Evolutionary conservation across 2,113 vertebrate species (phyloP).

Genomic region (Tragulus kanchil): DNA sequence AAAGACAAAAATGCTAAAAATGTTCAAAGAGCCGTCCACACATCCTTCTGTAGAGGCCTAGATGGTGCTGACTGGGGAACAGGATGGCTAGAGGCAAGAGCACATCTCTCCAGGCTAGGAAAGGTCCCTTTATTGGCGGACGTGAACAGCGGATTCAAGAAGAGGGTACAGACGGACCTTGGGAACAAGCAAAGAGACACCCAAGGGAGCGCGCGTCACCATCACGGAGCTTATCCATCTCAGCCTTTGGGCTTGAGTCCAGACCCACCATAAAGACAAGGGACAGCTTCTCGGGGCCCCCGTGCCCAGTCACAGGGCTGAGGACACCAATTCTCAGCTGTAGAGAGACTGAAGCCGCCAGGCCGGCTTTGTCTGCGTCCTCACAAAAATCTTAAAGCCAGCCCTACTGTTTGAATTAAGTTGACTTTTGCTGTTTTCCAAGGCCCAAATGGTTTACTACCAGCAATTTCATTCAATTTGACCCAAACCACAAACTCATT

Average conservation of each 20-base stretch:
- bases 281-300: not conserved
- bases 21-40: not conserved
- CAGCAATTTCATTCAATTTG: not conserved
- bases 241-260: not conserved
- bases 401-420: not conserved
- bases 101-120: not conserved
- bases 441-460: not conserved
- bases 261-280: rapidly evolving
- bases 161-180: rapidly evolving
- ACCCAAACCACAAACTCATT: not conserved
- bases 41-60: not conserved
- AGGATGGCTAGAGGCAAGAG: not conserved
- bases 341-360: not conserved
- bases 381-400: not conserved
- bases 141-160: not conserved
- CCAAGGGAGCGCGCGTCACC: rapidly evolving
- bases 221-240: not conserved
- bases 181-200: rapidly evolving
- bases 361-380: not conserved
- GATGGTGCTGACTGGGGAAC: not conserved
- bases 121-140: rapidly evolving
- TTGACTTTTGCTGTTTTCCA: not conserved
- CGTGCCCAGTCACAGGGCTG: not conserved
- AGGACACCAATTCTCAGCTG: rapidly evolving
- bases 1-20: conserved; percentile 36